Percentiles rank a stretch among this genome's conserved stretches.
These are phyloP conservation scores for Moxostoma hubbsi DNA, from an alignment of 2,797 vertebrate species.

Conservation along the genomic window DNA sequence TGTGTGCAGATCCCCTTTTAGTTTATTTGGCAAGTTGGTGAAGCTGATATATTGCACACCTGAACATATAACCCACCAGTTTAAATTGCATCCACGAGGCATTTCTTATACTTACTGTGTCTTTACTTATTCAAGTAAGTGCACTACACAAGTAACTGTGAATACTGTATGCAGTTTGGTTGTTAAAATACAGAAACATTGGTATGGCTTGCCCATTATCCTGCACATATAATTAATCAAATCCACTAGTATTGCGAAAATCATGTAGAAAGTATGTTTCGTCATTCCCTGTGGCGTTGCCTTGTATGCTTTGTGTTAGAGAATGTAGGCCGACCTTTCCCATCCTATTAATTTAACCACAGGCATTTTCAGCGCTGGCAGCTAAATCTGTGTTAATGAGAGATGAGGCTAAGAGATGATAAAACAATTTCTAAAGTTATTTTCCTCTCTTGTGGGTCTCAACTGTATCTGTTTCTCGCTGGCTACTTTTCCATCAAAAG, in stretches of 20 bases:
- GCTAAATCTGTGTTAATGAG: constrained; percentile 75
- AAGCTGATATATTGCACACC: background rate
- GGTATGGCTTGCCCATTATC: constrained; percentile 21
- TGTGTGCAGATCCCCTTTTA: constrained; percentile 52
- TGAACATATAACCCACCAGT: constrained; percentile 50
- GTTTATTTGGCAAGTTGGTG: constrained; percentile 55
- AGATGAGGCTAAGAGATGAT: constrained; percentile 55
- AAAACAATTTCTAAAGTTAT: constrained; percentile 62
- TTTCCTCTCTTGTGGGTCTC: constrained; percentile 52
- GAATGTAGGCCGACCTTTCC: constrained; percentile 77
- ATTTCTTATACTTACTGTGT: background rate
- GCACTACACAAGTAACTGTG: background rate
- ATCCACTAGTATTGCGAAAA: constrained; percentile 25
- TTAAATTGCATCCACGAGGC: constrained; percentile 45
- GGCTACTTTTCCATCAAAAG: constrained; percentile 56
- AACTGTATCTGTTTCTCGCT: constrained; percentile 53
- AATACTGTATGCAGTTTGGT: constrained; percentile 6
- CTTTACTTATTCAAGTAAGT: background rate
- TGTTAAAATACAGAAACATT: constrained; percentile 5
- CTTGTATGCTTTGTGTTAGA: constrained; percentile 65
- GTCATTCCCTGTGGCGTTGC: constrained; percentile 60
- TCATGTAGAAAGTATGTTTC: constrained; percentile 55
- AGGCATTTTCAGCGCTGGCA: constrained; percentile 69
- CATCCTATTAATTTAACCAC: constrained; percentile 74
- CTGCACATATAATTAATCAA: constrained; percentile 25